Percentiles rank a stretch among this genome's conserved stretches.
phyloP scores from a whole-genome alignment of 1,140 invertebrate genomes.

The Drosophila ercepeae region DNA sequence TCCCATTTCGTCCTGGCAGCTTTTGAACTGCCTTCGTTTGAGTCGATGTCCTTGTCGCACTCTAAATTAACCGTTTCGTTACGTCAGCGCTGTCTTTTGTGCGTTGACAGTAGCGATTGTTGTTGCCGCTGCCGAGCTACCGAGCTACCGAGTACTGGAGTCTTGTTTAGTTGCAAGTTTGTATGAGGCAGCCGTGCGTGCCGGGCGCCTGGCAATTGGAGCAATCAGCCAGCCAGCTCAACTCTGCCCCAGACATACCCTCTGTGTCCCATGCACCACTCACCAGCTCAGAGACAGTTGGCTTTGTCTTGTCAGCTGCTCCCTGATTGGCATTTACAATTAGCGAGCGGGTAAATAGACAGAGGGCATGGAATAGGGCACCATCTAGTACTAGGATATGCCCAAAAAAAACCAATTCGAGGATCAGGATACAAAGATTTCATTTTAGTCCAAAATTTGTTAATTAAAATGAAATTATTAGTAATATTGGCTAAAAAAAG shows the following conservation, averaged over 20 bases:
- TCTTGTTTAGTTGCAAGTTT: slow-evolving; percentile 72
- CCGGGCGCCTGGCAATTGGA: slow-evolving; percentile 70
- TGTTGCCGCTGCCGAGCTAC: slow-evolving; percentile 18
- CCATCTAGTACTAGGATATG: slow-evolving; percentile 41
- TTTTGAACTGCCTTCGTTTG: slow-evolving; percentile 60
- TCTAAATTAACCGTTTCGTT: slow-evolving; percentile 81
- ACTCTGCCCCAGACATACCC: slow-evolving; percentile 30
- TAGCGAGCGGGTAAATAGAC: slow-evolving; percentile 76
- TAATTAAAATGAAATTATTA: too few species aligned
- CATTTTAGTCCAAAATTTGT: too few species aligned
- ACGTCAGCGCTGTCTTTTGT: slow-evolving; percentile 73
- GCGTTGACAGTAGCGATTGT: slow-evolving; percentile 60
- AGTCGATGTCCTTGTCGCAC: slow-evolving; percentile 58
- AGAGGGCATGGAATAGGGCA: slow-evolving; percentile 15
- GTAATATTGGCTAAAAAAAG: too few species aligned
- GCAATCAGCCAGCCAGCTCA: slow-evolving; percentile 71
- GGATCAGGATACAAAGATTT: not conserved
- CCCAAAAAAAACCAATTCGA: not conserved
- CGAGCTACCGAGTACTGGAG: slow-evolving; percentile 6
- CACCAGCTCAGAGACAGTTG: slow-evolving; percentile 28
- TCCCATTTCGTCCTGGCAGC: slow-evolving; percentile 49
- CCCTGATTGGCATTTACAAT: slow-evolving; percentile 83
- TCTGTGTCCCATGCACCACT: too few species aligned
- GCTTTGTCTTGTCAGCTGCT: slow-evolving; percentile 42
- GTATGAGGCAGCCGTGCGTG: slow-evolving; percentile 80